Evolutionary conservation across 2,113 vertebrate genomes (phyloP).

Genomic region (Hemiscyllium ocellatum): DNA sequence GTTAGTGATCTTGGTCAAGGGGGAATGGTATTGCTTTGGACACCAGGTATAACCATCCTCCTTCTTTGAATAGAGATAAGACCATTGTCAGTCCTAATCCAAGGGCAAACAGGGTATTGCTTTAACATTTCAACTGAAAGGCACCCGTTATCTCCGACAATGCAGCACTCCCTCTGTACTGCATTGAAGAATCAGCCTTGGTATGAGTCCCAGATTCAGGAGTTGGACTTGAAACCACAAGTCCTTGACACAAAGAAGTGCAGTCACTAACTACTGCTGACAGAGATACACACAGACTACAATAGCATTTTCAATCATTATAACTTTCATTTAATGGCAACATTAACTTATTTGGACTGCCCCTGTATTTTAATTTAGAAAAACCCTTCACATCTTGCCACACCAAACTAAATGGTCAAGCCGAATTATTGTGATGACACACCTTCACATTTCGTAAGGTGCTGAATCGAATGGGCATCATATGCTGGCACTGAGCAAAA

Average conservation of each 20-base stretch:
- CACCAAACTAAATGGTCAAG: background rate
- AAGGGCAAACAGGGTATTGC: background rate
- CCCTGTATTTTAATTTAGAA: background rate
- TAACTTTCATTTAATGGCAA: background rate
- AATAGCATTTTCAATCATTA: background rate
- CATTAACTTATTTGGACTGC: background rate
- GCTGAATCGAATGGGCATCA: background rate
- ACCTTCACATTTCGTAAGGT: background rate
- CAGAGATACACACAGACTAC: background rate
- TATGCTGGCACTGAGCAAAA: background rate
- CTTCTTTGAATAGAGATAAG: too few relatives aligned
- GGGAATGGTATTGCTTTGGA: too few relatives aligned
- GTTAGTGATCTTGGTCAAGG: too few relatives aligned
- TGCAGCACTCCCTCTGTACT: background rate
- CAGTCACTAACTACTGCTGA: background rate
- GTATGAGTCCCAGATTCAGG: background rate
- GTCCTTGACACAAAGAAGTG: background rate
- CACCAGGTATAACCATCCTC: too few relatives aligned
- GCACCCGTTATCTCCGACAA: background rate
- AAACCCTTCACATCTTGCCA: too few relatives aligned
- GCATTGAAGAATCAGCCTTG: background rate
- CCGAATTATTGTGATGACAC: background rate
- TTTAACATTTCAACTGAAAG: background rate
- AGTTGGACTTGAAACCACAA: background rate
- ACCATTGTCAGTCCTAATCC: background rate